Evolutionary conservation across 2,797 vertebrate species (phyloP).

Genomic region (Aulostomus chinensis): DNA sequence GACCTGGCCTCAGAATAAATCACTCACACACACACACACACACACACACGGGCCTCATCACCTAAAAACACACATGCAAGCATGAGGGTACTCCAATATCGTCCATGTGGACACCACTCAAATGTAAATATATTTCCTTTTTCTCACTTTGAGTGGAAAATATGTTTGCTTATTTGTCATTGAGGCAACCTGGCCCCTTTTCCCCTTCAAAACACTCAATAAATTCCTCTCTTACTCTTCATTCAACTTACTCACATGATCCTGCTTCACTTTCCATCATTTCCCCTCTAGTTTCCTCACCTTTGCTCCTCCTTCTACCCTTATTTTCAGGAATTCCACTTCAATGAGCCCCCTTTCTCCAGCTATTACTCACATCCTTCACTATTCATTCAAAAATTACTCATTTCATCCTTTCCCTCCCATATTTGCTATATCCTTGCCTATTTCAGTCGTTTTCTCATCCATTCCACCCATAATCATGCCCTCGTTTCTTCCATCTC

Average conservation of each 20-base stretch:
- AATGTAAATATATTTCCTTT: slow-evolving; percentile 7
- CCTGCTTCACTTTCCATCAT: too few species aligned
- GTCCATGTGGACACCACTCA: slow-evolving; percentile 14
- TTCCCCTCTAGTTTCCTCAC: background rate
- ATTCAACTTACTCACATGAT: slow-evolving; percentile 1
- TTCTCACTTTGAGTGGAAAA: background rate
- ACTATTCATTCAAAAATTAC: slow-evolving; percentile 27
- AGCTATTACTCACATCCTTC: slow-evolving; percentile 43
- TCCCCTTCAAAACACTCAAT: background rate
- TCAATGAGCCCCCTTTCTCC: background rate
- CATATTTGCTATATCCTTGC: slow-evolving; percentile 8
- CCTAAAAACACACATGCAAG: slow-evolving; percentile 28
- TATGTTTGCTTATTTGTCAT: background rate
- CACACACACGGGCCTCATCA: slow-evolving; percentile 15
- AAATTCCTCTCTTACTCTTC: background rate
- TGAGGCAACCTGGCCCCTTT: background rate
- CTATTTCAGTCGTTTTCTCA: slow-evolving; percentile 8
- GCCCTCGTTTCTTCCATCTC: slow-evolving; percentile 7
- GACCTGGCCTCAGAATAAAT: slow-evolving; percentile 64
- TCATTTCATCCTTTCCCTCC: slow-evolving; percentile 36
- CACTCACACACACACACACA: slow-evolving; percentile 17
- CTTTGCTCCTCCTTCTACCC: background rate
- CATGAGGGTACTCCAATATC: slow-evolving; percentile 14
- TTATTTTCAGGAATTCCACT: slow-evolving; percentile 13
- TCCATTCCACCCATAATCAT: background rate